Evolutionary conservation across 2,888 invertebrate species (phyloP).

Genomic region (Callyntrura sp.): DNA sequence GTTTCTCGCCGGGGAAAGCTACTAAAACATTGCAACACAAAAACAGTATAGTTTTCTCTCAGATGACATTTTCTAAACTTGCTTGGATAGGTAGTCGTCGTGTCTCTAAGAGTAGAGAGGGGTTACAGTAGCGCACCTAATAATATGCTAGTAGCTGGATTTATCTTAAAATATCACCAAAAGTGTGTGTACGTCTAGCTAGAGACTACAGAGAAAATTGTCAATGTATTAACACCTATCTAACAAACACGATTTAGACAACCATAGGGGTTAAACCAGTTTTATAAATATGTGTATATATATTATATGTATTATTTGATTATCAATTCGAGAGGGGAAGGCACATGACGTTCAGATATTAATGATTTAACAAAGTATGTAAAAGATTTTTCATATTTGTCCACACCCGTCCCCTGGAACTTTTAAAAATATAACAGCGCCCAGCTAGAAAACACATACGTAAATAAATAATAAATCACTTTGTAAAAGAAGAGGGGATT

Average conservation of each 20-base stretch:
- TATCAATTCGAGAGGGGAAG: slow-evolving; percentile 73
- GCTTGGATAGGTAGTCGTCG: not conserved
- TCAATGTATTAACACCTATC: too few species aligned
- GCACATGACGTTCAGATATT: slow-evolving; percentile 64
- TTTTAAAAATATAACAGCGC: not conserved
- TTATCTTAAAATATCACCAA: too few species aligned
- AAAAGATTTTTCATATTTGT: slow-evolving; percentile 27
- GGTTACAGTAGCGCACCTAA: too few species aligned
- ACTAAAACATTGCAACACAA: slow-evolving; percentile 8
- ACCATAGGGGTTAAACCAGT: too few species aligned
- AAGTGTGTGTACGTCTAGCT: too few species aligned
- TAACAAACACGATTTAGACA: too few species aligned
- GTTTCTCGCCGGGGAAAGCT: slow-evolving; percentile 29
- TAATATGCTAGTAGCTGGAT: too few species aligned
- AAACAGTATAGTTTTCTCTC: slow-evolving; percentile 23
- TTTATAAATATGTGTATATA: slow-evolving; percentile 7
- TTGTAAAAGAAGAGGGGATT: slow-evolving; percentile 14
- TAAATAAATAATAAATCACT: not conserved
- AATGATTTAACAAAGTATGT: slow-evolving; percentile 56
- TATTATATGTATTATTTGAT: slow-evolving; percentile 49
- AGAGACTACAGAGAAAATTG: too few species aligned
- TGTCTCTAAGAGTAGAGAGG: too few species aligned
- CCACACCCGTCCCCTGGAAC: not conserved
- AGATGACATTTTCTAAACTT: slow-evolving; percentile 56
- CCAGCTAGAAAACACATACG: not conserved